These are phyloP conservation scores for Xiphophorus couchianus DNA, from an alignment of 2,113 vertebrate species.

Conservation along the genomic window DNA sequence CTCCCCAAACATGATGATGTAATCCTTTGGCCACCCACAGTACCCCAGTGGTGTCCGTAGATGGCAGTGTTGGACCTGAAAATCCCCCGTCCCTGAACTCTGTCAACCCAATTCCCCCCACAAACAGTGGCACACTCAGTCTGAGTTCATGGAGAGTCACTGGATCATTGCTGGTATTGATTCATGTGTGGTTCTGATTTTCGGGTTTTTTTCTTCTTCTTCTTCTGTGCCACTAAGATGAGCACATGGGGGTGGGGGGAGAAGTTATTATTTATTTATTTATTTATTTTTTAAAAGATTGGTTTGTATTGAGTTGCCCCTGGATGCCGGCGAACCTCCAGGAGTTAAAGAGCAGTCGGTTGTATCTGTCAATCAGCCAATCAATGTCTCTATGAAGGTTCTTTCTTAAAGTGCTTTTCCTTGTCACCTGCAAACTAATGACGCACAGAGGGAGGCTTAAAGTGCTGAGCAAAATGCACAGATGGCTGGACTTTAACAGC, in stretches of 20 bases:
- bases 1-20: slow-evolving; percentile 75
- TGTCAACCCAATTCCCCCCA: slow-evolving; percentile 79
- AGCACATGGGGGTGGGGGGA: neutral
- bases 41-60: slow-evolving; percentile 67
- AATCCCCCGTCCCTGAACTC: slow-evolving; percentile 18
- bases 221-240: slow-evolving; percentile 44
- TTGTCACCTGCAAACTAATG: slow-evolving; percentile 28
- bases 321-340: slow-evolving; percentile 44
- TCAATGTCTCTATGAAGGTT: slow-evolving; percentile 58
- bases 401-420: slow-evolving; percentile 60
- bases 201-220: slow-evolving; percentile 11
- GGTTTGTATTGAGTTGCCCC: slow-evolving; percentile 44
- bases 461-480: slow-evolving; percentile 12
- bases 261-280: slow-evolving; percentile 10
- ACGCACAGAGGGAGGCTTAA: slow-evolving; percentile 17
- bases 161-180: slow-evolving; percentile 70
- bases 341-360: slow-evolving; percentile 64
- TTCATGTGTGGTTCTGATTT: slow-evolving; percentile 56
- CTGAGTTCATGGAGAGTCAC: slow-evolving; percentile 78
- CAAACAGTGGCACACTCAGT: slow-evolving; percentile 57
- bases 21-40: slow-evolving; percentile 52
- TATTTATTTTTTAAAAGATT: slow-evolving; percentile 35
- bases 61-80: slow-evolving; percentile 85
- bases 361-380: slow-evolving; percentile 59
- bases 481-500: slow-evolving; percentile 31